phyloP scores from a whole-genome alignment of 2,888 invertebrate species.

The Doris montereyensis region DNA sequence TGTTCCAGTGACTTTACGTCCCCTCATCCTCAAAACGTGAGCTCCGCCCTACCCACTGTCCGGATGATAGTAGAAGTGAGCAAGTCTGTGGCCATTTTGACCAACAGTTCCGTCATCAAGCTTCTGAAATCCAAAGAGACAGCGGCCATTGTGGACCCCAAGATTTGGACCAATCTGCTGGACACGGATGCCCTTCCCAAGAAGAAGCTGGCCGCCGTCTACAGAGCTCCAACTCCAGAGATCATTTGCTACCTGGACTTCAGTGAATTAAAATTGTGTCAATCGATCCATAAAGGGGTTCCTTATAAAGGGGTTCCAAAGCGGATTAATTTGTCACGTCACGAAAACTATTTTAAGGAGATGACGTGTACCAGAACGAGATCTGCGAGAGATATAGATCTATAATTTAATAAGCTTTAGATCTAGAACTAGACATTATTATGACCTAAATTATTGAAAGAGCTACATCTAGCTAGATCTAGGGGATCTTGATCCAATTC shows the following conservation, averaged over 20 bases:
- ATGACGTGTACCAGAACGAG: too few relatives aligned
- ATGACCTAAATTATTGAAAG: too few relatives aligned
- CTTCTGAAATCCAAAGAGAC: conserved; percentile 96
- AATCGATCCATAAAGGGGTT: too few relatives aligned
- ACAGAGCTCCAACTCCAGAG: conserved; percentile 93
- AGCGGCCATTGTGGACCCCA: conserved; percentile 88
- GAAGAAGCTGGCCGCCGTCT: conserved; percentile 88
- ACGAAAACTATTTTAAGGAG: too few relatives aligned
- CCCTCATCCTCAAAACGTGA: conserved; percentile 98
- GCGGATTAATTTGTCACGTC: too few relatives aligned
- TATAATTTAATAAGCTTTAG: too few relatives aligned
- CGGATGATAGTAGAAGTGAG: conserved; percentile 99
- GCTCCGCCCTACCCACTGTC: conserved; percentile 97
- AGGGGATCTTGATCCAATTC: too few relatives aligned
- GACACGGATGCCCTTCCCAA: conserved; percentile 99
- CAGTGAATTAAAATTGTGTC: too few relatives aligned
- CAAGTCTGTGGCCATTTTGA: conserved; percentile 95
- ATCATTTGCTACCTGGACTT: conserved; percentile 98
- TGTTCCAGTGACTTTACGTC: conserved; percentile 97
- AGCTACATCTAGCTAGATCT: too few relatives aligned
- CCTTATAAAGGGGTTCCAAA: too few relatives aligned
- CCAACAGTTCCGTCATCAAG: conserved; percentile 94
- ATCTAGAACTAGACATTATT: too few relatives aligned
- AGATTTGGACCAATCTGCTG: conserved; percentile 96
- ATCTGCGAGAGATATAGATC: too few relatives aligned